Percentiles rank a stretch among this genome's conserved stretches.
phyloP scores from a whole-genome alignment of 1,140 invertebrate genomes.

The Orchestia grillus region DNA sequence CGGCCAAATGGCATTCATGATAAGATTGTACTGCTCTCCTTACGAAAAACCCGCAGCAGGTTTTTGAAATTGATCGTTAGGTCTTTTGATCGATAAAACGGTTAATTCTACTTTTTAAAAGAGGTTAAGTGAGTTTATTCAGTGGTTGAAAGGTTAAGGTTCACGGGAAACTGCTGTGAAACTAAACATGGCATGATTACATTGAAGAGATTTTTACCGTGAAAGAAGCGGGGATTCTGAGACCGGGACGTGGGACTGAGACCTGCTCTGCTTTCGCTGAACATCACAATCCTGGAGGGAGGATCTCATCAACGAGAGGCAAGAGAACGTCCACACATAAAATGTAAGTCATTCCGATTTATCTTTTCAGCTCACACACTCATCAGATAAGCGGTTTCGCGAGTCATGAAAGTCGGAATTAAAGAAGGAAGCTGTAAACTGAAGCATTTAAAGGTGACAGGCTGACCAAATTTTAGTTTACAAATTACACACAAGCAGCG shows the following conservation, averaged over 20 bases:
- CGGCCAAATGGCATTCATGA: too few relatives aligned
- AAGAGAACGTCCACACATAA: not conserved
- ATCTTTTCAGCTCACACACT: not conserved
- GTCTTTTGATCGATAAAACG: not conserved
- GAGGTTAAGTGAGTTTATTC: not conserved
- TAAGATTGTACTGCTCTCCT: too few relatives aligned
- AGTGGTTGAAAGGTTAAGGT: too few relatives aligned
- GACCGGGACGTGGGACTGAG: not conserved
- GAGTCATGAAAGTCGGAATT: not conserved
- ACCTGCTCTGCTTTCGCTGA: not conserved
- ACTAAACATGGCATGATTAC: not conserved
- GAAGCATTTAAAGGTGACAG: not conserved
- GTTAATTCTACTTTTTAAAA: not conserved
- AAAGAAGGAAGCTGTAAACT: not conserved
- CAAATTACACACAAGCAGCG: not conserved
- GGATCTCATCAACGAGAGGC: not conserved
- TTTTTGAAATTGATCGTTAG: not conserved
- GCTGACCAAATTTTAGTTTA: not conserved
- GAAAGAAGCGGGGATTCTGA: not conserved
- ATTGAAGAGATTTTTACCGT: not conserved
- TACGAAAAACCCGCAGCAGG: too few relatives aligned
- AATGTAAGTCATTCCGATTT: not conserved
- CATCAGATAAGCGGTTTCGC: not conserved
- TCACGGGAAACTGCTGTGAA: too few relatives aligned
- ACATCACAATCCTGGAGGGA: not conserved